phyloP scores from a whole-genome alignment of 2,113 vertebrate species.

The Taxidea taxus region DNA sequence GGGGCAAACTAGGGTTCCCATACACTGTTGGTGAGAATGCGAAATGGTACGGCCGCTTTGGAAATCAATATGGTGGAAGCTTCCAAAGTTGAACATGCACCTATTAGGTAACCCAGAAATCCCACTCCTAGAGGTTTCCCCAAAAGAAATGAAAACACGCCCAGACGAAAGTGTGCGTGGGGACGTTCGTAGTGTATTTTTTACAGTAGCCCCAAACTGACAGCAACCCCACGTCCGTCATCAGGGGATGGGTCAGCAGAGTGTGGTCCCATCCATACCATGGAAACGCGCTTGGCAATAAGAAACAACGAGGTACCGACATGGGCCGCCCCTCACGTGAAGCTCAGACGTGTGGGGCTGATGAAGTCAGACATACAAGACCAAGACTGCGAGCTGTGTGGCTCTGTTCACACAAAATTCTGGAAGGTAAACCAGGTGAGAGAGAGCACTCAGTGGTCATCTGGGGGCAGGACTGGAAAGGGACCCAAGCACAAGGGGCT shows the following conservation, averaged over 20 bases:
- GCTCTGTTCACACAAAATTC: not conserved
- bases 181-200: not conserved
- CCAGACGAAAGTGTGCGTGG: not conserved
- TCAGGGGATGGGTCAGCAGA: rapidly evolving
- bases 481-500: too few relatives aligned
- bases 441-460: rapidly evolving
- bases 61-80: not conserved
- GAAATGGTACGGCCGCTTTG: not conserved
- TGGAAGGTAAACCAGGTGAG: not conserved
- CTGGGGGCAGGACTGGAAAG: not conserved
- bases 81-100: rapidly evolving
- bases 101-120: too few relatives aligned
- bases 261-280: rapidly evolving
- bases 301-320: rapidly evolving
- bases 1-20: rapidly evolving
- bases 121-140: not conserved
- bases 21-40: rapidly evolving
- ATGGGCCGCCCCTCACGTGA: rapidly evolving
- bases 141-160: not conserved
- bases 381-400: rapidly evolving
- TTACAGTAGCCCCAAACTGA: not conserved
- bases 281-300: not conserved
- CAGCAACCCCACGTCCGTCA: too few relatives aligned
- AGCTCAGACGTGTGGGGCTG: rapidly evolving
- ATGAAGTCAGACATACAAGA: not conserved